These are phyloP conservation scores for Pogonocichla stellata DNA, from an alignment of 2,113 vertebrate species.

Conservation along the genomic window DNA sequence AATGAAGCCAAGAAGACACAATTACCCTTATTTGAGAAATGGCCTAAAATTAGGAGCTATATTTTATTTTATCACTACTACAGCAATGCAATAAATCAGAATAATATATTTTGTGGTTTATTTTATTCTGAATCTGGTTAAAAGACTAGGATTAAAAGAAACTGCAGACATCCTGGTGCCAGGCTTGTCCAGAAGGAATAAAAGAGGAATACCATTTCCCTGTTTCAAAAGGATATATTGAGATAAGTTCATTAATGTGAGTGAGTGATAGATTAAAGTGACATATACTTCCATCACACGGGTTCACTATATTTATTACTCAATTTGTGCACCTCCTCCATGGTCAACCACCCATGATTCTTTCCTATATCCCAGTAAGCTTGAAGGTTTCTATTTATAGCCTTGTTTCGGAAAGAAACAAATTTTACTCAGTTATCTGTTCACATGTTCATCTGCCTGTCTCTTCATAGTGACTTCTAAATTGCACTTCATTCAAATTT, in stretches of 20 bases:
- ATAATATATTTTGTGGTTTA: not conserved
- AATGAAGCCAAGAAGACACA: slow-evolving; percentile 10
- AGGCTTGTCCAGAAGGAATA: slow-evolving; percentile 1
- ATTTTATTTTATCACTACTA: slow-evolving; percentile 12
- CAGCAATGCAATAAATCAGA: not conserved
- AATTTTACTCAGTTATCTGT: not conserved
- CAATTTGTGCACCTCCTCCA: not conserved
- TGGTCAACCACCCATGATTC: not conserved
- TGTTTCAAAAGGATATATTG: not conserved
- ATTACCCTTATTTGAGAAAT: not conserved
- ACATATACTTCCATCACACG: not conserved
- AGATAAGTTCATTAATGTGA: slow-evolving; percentile 38
- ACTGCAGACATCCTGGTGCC: slow-evolving; percentile 34
- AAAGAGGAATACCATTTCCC: not conserved
- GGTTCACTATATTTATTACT: not conserved
- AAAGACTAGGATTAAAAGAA: not conserved
- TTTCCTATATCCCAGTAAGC: not conserved
- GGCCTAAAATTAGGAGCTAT: not conserved
- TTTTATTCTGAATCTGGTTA: slow-evolving; percentile 31
- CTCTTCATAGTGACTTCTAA: not conserved
- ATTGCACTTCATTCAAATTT: not conserved
- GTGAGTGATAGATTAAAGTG: slow-evolving; percentile 1
- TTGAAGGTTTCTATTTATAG: not conserved
- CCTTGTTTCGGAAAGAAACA: not conserved
- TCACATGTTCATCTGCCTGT: not conserved